Percentiles rank a stretch among this genome's conserved stretches.
Evolutionary conservation across 2,797 vertebrate species (phyloP).

Genomic region (Myotis planiceps): DNA sequence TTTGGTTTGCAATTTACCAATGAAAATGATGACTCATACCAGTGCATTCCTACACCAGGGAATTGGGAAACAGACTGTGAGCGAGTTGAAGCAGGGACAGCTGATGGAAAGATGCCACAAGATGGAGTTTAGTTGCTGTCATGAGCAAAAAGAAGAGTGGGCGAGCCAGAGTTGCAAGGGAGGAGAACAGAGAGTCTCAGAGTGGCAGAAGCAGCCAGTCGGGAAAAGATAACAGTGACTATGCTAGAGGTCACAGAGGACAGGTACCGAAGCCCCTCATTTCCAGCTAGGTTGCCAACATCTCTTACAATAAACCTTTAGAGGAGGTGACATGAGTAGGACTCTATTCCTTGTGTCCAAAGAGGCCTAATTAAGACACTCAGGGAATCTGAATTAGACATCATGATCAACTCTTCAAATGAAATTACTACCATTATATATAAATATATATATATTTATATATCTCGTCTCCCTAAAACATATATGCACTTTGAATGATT

Average conservation of each 20-base stretch:
- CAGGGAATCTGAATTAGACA: neutral
- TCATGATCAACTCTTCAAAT: neutral
- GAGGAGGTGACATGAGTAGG: neutral
- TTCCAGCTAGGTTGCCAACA: neutral
- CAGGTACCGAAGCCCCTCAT: neutral
- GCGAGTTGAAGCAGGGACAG: neutral
- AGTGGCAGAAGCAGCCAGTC: neutral
- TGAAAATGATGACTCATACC: neutral
- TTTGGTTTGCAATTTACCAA: neutral
- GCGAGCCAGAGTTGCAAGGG: fast-evolving
- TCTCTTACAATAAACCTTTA: neutral
- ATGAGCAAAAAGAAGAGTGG: neutral
- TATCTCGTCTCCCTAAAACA: too few species aligned
- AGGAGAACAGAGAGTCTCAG: neutral
- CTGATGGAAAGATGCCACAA: neutral
- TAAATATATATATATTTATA: too few species aligned
- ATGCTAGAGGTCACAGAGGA: neutral
- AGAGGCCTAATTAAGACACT: neutral
- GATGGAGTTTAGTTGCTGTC: fast-evolving
- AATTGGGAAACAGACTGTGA: neutral
- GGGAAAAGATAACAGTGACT: neutral
- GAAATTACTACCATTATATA: neutral
- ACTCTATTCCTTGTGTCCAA: neutral
- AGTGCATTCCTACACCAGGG: neutral
- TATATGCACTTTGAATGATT: too few species aligned